Percentiles rank a stretch among this genome's conserved stretches.
Evolutionary conservation across 2,888 invertebrate genomes (phyloP).

Genomic region (Sylvicola cinctus): DNA sequence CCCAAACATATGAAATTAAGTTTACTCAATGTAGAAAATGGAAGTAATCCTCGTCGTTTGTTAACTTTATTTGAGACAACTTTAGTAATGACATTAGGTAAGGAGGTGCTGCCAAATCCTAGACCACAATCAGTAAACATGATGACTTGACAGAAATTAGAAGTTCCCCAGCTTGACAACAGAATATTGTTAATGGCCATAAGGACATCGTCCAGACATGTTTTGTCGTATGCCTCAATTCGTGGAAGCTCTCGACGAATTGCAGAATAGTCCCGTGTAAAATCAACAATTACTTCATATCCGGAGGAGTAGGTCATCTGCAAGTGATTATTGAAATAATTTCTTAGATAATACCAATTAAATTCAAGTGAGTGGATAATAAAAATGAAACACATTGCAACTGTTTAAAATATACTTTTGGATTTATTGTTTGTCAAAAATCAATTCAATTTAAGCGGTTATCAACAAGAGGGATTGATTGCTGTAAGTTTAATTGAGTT

Average conservation of each 20-base stretch:
- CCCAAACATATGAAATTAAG: slow-evolving; percentile 54
- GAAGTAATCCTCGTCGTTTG: slow-evolving; percentile 38
- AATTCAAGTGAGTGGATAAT: too few relatives aligned
- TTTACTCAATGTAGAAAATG: slow-evolving; percentile 62
- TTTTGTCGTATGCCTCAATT: slow-evolving; percentile 70
- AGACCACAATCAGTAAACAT: slow-evolving; percentile 57
- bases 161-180: slow-evolving; percentile 74
- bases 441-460: too few relatives aligned
- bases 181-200: slow-evolving; percentile 60
- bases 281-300: slow-evolving; percentile 47
- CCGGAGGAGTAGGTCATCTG: slow-evolving; percentile 17
- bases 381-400: too few relatives aligned
- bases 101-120: slow-evolving; percentile 42
- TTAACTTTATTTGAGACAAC: not conserved
- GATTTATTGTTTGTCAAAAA: too few relatives aligned
- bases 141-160: slow-evolving; percentile 63
- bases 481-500: too few relatives aligned
- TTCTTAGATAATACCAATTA: too few relatives aligned
- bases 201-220: slow-evolving; percentile 60
- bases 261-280: slow-evolving; percentile 71
- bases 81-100: slow-evolving; percentile 32
- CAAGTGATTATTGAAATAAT: slow-evolving; percentile 2
- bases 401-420: too few relatives aligned
- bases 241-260: slow-evolving; percentile 55
- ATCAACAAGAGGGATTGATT: too few relatives aligned